Conservation (phyloP, 2,888 invertebrate species). For the Pterostichus niger region DNA sequence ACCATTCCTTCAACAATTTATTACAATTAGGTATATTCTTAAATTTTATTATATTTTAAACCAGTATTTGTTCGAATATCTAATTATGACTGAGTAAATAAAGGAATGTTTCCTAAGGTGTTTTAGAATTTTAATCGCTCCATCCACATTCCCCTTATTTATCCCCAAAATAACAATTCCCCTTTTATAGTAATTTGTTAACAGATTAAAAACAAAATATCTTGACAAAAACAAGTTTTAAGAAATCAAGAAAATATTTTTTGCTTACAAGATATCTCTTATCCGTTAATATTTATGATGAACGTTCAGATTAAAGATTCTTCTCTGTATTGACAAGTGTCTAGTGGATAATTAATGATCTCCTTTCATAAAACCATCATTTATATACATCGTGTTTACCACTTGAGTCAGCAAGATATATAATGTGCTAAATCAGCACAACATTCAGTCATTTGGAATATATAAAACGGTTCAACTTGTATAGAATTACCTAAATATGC, state of each 20-base stretch:
- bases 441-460: constrained; percentile 3
- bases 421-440: constrained; percentile 42
- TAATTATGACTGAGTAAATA: no score
- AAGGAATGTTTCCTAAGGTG: no score
- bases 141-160: no score
- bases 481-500: no score
- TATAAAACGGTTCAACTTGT: not conserved
- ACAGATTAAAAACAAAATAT: not conserved
- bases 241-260: not conserved
- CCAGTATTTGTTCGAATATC: no score
- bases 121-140: no score
- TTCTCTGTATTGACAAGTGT: constrained; percentile 31
- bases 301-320: constrained; percentile 10
- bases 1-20: not conserved
- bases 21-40: no score
- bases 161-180: no score
- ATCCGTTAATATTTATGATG: constrained; percentile 5
- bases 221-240: not conserved
- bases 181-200: not conserved
- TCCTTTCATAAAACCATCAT: constrained; percentile 21
- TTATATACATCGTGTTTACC: constrained; percentile 46
- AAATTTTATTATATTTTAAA: no score
- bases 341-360: constrained; percentile 38
- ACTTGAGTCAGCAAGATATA: constrained; percentile 35
- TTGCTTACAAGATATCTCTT: constrained; percentile 6